These are phyloP conservation scores for Elephas maximus DNA, from an alignment of 2,113 vertebrate species.

Conservation along the genomic window DNA sequence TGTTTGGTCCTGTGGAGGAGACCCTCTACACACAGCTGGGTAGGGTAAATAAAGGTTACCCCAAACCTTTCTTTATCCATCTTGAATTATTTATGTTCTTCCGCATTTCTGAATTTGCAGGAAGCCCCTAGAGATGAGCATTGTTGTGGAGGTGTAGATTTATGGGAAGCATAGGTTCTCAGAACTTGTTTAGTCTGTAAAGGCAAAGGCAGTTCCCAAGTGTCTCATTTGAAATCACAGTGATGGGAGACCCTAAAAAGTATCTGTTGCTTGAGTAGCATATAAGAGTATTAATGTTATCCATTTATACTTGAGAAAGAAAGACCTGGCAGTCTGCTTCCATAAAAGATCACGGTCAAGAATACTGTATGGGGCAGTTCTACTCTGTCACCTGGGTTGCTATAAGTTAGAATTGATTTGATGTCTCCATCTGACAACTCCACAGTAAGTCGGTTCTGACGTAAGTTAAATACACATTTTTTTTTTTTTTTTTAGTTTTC, in stretches of 20 bases:
- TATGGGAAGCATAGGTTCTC: conserved; percentile 17
- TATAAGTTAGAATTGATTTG: too few species aligned
- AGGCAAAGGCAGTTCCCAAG: conserved; percentile 6
- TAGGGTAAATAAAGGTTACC: conserved; percentile 20
- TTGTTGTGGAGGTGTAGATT: conserved; percentile 52
- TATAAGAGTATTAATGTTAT: neutral
- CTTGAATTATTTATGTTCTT: conserved; percentile 50
- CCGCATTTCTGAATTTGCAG: neutral
- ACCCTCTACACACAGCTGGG: neutral
- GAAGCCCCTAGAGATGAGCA: neutral
- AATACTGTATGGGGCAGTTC: too few species aligned
- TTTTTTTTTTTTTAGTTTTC: too few species aligned
- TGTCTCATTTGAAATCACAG: neutral
- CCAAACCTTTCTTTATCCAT: neutral
- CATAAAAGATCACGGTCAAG: too few species aligned
- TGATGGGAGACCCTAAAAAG: neutral
- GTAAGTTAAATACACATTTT: too few species aligned
- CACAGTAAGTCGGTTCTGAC: too few species aligned
- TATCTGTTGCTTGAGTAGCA: neutral
- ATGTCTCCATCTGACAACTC: too few species aligned
- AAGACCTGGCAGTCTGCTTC: too few species aligned
- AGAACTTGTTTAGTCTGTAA: conserved; percentile 46
- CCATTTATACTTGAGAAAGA: neutral
- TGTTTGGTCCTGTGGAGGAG: neutral
- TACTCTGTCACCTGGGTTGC: too few species aligned